A percentile compares a stretch with the other conserved stretches of the same genome.
Conservation (phyloP, 2,797 vertebrate species). For the Monodelphis domestica region DNA sequence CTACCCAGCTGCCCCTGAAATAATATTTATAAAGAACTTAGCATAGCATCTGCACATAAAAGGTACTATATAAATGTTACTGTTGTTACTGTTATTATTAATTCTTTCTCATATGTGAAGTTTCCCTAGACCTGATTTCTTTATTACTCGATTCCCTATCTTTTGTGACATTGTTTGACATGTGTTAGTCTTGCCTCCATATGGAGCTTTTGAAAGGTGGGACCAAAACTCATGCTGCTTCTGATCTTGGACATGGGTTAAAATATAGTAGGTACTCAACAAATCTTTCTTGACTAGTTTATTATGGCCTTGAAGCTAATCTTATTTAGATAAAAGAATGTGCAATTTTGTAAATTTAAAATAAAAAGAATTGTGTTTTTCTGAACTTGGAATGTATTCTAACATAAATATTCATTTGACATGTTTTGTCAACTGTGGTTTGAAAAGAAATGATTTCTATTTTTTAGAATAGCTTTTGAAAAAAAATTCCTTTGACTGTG, state of each 20-base stretch:
- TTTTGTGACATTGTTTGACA: neutral
- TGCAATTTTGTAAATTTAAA: neutral
- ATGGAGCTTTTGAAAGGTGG: neutral
- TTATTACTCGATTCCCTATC: neutral
- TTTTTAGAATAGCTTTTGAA: conserved; percentile 38
- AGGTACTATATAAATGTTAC: neutral
- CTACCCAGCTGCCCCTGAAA: too few relatives aligned
- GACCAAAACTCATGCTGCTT: neutral
- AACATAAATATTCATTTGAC: conserved; percentile 22
- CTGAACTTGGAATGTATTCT: neutral
- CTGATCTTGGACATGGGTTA: neutral
- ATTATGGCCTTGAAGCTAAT: conserved; percentile 9
- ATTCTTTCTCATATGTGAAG: neutral
- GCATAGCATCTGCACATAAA: neutral
- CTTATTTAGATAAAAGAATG: neutral
- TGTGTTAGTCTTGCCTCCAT: neutral
- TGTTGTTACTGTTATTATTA: neutral
- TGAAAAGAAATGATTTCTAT: conserved; percentile 23
- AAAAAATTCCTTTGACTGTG: neutral
- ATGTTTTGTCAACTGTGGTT: neutral
- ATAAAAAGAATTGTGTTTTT: conserved; percentile 34
- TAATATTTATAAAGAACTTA: neutral
- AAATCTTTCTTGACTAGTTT: conserved; percentile 14
- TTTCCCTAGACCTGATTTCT: neutral
- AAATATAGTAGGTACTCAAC: neutral